Base-by-base conservation (phyloP, 2,888 invertebrate species). In the Leptura quadrifasciata region DNA sequence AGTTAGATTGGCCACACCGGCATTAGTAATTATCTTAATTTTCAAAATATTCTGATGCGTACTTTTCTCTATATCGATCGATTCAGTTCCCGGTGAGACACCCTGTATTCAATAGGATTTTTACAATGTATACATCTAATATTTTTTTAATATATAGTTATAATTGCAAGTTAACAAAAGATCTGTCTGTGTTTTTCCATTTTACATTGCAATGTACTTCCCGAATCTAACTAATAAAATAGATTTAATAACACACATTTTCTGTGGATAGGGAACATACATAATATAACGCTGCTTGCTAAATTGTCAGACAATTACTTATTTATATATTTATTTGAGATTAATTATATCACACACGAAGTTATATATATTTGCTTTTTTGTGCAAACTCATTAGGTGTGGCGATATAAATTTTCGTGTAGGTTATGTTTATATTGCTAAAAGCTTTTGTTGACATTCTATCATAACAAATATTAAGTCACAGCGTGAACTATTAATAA, bases 391-490 rank as follows among this genome's bases (percentile, higher is more conserved):
- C 47, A 47, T 47, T 47, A 47, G 61, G 61, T 35, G 61, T 61
- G 61, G 61, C 31, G n/a, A 47, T 47, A 47, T 47, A n/a, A 35
- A 10, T 21, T 10, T 31, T 35, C 27, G 61, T 61, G 61, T 61
- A 35, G 61, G 61, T 35, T 35, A 35, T 61, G 61, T 35, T 61
- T 61, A 61, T 35, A n/a, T 61, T 35, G 18, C 18, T 31, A 31
- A 31, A 35, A 61, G 35, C 61, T 17, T n/a, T 61, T 18, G 61
- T 31, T 61, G 61, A 27, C 58, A 58, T 58, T 58, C 24, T 58
- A 58, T 24, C 24, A 58, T n/a, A 58, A 24, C 61, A 17, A 60
- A 27, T 18, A 31, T 10, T 61, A 47, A n/a, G 61, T 31, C 21
- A 57, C 18, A n/a, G 17, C 15, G 24, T 8, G 8, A 31, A 31